Percentiles rank a stretch among this genome's conserved stretches.
Evolutionary conservation across 2,888 invertebrate genomes (phyloP).

Genomic region (Drosophila macrospina): DNA sequence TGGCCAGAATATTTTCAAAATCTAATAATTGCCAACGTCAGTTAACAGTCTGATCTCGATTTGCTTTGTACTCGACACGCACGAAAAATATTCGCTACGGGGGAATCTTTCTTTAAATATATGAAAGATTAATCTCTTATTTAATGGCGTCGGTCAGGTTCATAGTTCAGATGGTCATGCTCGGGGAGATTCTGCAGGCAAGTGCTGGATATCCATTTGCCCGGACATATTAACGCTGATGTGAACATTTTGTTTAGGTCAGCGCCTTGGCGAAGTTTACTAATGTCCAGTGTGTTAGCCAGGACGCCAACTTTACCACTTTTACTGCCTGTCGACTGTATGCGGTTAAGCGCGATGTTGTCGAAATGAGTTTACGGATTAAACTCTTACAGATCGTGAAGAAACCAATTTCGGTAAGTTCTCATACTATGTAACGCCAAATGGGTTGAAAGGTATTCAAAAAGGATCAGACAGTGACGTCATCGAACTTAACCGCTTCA

Average conservation of each 20-base stretch:
- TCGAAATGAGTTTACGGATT: slow-evolving; percentile 58
- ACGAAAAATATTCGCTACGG: neutral
- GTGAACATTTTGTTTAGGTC: slow-evolving; percentile 38
- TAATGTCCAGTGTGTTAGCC: slow-evolving; percentile 63
- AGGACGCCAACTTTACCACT: slow-evolving; percentile 52
- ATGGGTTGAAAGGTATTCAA: neutral
- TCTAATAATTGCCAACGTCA: slow-evolving; percentile 10
- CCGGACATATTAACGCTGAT: neutral
- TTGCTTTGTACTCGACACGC: slow-evolving; percentile 12
- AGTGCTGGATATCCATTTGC: slow-evolving; percentile 14
- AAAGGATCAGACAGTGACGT: neutral
- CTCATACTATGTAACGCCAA: neutral
- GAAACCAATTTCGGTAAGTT: slow-evolving; percentile 64
- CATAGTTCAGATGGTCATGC: slow-evolving; percentile 29
- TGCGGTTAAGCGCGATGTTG: slow-evolving; percentile 72
- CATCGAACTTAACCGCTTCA: too few species aligned
- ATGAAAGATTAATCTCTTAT: neutral
- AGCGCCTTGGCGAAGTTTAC: slow-evolving; percentile 69
- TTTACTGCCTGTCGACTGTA: slow-evolving; percentile 65
- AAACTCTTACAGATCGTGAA: slow-evolving; percentile 55
- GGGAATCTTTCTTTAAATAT: neutral
- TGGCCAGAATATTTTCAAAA: neutral
- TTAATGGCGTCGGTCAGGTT: slow-evolving; percentile 35
- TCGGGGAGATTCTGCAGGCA: slow-evolving; percentile 54
- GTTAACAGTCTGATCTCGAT: slow-evolving; percentile 7